Evolutionary conservation across 2,797 vertebrate genomes (phyloP), one percentile per base, ranked within the genome.

Genomic region (Percopsis omiscomaycus): DNA sequence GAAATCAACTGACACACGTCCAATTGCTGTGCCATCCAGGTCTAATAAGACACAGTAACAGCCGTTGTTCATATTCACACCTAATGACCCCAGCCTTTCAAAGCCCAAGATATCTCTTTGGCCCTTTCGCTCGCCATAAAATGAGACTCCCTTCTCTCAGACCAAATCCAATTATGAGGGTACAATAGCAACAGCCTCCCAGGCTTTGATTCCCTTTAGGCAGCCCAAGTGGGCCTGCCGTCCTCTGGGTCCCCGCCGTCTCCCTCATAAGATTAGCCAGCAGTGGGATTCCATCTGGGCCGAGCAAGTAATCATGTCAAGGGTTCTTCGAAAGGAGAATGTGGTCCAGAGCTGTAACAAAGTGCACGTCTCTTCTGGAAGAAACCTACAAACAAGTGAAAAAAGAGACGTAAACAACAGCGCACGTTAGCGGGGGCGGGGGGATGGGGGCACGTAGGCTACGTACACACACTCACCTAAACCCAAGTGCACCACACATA

Each of bases 161-260:
- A 80, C 81, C 75, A 85, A 90, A 92, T 91, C 90, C 91, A 93
- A 91, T 92, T 91, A 91, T 75, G 5, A 14, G 29, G 63, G 77
- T 30, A 92, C 90, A 93, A 91, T 90, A 84, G 89, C 74, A 73
- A 76, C 79, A 74, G 50, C 70, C 82, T 80, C 73, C 69, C 67
- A 66, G 56, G 60, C 83, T 80, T 67, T 63, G 73, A 70, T 72
- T 71, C 74, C 72, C 59, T 61, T 55, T 66, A 55, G 54, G 55
- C 37, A 64, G 61, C 55, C 52, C 22, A 29, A 54, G 15, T 22
- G 52, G 52, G 54, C 57, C 48, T 47, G 45, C 57, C 63, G 29
- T 60, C 50, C 55, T 32, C 57, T 62, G 27, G 55, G 13, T 48
- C 49, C 37, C 57, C 27, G 27, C 28, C 12, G 2, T 67, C 22